Evolutionary conservation across 2,888 invertebrate genomes (phyloP).

Genomic region (Timema podura): DNA sequence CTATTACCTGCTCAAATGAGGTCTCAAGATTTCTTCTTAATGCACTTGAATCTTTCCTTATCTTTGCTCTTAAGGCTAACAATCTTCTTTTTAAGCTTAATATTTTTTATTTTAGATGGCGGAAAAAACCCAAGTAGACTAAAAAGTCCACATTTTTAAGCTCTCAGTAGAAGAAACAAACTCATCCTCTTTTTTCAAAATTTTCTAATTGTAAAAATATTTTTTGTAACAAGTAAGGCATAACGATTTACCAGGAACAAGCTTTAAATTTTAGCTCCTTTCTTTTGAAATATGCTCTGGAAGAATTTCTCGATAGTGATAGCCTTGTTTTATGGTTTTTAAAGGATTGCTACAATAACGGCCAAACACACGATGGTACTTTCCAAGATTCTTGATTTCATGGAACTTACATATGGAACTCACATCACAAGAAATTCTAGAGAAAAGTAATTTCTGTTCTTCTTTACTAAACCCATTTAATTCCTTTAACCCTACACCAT

Average conservation of each 20-base stretch:
- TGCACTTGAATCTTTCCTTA: background rate
- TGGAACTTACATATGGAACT: background rate
- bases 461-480: background rate
- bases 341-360: conserved; percentile 9
- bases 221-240: conserved; percentile 1
- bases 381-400: conserved; percentile 11
- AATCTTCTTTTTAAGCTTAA: background rate
- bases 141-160: conserved; percentile 4
- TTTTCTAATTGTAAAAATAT: background rate
- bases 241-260: conserved; percentile 9
- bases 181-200: conserved; percentile 4
- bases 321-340: background rate
- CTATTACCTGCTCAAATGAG: background rate
- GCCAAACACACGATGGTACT: background rate
- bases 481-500: background rate
- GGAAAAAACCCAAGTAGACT: background rate
- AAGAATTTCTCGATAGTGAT: background rate
- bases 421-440: conserved; percentile 7
- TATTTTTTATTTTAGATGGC: conserved; percentile 5
- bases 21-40: background rate
- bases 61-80: background rate
- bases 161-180: background rate
- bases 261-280: conserved; percentile 8
- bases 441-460: background rate
- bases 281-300: conserved; percentile 2